Conservation (phyloP, 2,797 vertebrate genomes). For the Pristis pectinata region DNA sequence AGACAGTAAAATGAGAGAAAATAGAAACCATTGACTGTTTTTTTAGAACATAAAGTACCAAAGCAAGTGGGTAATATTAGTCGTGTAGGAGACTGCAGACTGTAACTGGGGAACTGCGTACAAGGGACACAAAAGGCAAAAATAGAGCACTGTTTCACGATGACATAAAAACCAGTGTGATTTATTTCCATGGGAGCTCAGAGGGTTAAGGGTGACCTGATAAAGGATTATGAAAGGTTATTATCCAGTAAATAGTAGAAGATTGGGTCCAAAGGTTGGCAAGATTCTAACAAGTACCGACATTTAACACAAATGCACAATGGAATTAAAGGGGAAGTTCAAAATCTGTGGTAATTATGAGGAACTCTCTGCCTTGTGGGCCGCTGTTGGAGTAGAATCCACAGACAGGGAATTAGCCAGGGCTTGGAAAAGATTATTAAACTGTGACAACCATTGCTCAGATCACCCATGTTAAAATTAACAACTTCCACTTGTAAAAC, state of each 20-base stretch:
- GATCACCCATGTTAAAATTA: too few species aligned
- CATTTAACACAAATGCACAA: neutral
- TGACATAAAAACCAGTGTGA: neutral
- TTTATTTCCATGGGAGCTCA: neutral
- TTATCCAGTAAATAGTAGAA: neutral
- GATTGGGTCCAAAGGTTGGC: neutral
- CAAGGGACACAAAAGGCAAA: neutral
- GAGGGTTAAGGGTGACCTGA: neutral
- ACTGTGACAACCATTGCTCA: too few species aligned
- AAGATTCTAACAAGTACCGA: neutral
- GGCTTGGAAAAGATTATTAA: neutral
- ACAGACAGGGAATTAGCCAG: neutral
- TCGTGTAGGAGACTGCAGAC: neutral
- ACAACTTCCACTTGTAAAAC: too few species aligned
- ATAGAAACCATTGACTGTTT: neutral
- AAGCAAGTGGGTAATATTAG: neutral
- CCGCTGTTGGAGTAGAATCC: neutral
- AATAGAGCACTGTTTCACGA: neutral
- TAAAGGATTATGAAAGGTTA: neutral
- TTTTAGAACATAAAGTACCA: neutral
- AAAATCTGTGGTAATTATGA: neutral
- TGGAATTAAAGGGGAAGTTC: neutral
- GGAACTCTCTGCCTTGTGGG: neutral
- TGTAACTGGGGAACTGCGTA: neutral
- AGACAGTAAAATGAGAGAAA: neutral